These are phyloP conservation scores for Brienomyrus longianalis DNA, from an alignment of 2,113 vertebrate genomes.

Conservation along the genomic window DNA sequence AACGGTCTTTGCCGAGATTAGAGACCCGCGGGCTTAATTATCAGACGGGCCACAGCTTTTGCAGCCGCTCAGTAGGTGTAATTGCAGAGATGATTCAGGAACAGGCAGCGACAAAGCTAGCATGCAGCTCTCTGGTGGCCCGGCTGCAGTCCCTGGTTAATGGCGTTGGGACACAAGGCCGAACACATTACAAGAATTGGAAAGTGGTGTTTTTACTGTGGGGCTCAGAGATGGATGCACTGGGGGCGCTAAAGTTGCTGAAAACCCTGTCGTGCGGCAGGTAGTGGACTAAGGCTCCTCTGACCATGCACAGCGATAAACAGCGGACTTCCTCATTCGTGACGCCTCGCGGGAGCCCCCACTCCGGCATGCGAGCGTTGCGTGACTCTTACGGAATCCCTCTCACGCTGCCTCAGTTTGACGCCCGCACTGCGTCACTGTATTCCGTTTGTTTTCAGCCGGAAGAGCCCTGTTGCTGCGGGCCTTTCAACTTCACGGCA, in stretches of 20 bases:
- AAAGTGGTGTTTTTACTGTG: not conserved
- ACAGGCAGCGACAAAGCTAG: not conserved
- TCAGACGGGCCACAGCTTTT: not conserved
- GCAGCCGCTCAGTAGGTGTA: constrained; percentile 2
- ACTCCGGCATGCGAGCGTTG: not conserved
- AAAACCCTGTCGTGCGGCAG: not conserved
- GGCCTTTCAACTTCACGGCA: not conserved
- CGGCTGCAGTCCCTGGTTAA: not conserved
- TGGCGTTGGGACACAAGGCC: not conserved
- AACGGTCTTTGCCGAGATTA: not conserved
- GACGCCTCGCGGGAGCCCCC: too few relatives aligned
- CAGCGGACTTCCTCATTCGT: not conserved
- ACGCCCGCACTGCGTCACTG: not conserved
- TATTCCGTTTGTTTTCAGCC: not conserved
- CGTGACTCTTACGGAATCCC: not conserved
- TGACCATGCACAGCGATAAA: not conserved
- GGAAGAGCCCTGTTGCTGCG: not conserved
- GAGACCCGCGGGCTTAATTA: constrained; percentile 12
- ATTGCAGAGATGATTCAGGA: not conserved
- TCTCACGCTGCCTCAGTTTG: too few relatives aligned
- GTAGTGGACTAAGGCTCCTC: not conserved
- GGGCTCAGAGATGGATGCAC: not conserved
- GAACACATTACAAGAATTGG: not conserved
- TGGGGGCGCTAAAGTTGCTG: not conserved
- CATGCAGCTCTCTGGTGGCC: not conserved